Conservation (phyloP, 2,797 vertebrate genomes). For the Pteropus rufus region DNA sequence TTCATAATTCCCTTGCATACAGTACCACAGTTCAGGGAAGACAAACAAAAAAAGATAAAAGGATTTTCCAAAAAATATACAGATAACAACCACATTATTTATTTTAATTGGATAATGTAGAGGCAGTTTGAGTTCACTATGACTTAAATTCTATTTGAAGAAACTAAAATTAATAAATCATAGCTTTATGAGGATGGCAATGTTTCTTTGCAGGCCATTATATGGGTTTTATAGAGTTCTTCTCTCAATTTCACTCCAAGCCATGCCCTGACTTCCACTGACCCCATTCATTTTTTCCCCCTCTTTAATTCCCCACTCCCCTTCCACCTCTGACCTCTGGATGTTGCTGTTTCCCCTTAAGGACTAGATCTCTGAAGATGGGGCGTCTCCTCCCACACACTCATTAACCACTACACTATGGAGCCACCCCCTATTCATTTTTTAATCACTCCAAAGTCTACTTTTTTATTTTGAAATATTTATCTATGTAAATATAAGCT, state of each 20-base stretch:
- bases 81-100: slow-evolving; percentile 1
- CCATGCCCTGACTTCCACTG: neutral
- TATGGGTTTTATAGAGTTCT: neutral
- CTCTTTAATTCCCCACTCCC: too few species aligned
- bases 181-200: neutral
- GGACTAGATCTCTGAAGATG: too few species aligned
- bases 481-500: neutral
- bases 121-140: slow-evolving; percentile 29
- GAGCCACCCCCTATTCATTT: neutral
- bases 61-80: neutral
- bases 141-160: slow-evolving; percentile 57
- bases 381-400: too few species aligned
- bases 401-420: too few species aligned
- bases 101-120: slow-evolving; percentile 33
- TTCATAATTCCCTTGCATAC: neutral
- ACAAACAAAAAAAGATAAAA: neutral
- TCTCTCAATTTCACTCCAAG: neutral
- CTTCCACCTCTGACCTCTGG: too few species aligned
- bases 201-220: neutral
- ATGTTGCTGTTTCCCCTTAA: too few species aligned
- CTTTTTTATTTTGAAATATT: neutral
- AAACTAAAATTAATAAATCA: slow-evolving; percentile 48
- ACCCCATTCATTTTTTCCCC: neutral
- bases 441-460: neutral
- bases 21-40: neutral